phyloP scores from a whole-genome alignment of 2,113 vertebrate genomes.

The Elachura formosa region DNA sequence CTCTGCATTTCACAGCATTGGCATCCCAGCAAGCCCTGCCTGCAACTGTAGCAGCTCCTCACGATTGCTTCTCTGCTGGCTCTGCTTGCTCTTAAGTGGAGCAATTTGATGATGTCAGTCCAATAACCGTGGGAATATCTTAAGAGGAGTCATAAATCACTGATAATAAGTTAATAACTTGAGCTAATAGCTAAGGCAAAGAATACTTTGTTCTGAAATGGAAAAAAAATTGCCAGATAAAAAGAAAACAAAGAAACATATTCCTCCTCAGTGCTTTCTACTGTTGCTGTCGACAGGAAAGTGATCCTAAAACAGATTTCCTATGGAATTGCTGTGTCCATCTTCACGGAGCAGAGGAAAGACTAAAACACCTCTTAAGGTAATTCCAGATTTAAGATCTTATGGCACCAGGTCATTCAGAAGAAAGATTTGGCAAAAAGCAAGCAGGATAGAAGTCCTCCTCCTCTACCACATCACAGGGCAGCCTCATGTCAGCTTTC shows the following conservation, averaged over 20 bases:
- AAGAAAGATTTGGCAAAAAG: not conserved
- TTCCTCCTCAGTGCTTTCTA: not conserved
- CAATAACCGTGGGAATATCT: not conserved
- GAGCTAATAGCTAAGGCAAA: not conserved
- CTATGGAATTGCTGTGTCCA: not conserved
- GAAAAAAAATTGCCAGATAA: not conserved
- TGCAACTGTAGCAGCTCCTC: not conserved
- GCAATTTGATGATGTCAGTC: slow-evolving; percentile 4
- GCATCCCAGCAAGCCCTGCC: not conserved
- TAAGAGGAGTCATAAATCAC: not conserved
- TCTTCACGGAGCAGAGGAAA: not conserved
- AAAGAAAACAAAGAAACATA: not conserved
- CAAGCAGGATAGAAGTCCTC: not conserved
- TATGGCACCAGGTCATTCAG: not conserved
- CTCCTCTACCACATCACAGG: not conserved
- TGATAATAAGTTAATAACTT: not conserved
- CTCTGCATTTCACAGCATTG: not conserved
- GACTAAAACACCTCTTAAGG: not conserved
- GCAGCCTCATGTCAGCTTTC: not conserved
- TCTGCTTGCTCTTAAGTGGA: not conserved
- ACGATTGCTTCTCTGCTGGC: not conserved
- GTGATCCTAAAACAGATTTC: not conserved
- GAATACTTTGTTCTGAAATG: not conserved
- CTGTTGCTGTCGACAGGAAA: not conserved
- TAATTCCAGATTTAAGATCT: not conserved